Base-by-base conservation (phyloP, 2,797 vertebrate genomes). In the Lindbergichthys nudifrons region DNA sequence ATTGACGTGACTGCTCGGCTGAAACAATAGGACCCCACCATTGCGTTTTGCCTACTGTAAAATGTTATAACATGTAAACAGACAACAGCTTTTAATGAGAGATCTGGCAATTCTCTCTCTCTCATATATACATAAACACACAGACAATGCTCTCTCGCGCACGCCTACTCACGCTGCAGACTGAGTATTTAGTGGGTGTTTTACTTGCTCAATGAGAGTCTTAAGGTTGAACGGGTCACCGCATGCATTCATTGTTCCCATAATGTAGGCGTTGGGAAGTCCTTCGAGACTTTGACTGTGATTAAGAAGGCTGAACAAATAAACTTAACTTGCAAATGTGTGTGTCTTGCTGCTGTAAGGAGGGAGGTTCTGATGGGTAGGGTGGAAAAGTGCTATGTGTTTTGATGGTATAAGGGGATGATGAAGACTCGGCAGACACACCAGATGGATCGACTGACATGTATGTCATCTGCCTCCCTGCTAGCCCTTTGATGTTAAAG, bases 111-210 rank as follows among this genome's bases (percentile, higher is more conserved):
- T 15, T 45, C 46, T 39, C 11, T 7, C 14, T 56, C 21, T 47
- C 2, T 60, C 48, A 21, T 47, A 6, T 16, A 4, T 62, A 47
- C 64, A 51, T 12, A 51, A 10, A 47, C 16, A 56, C 45, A 23
- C 64, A 53, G 3, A 75, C 41, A 42, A 19, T n/a, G 42, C 30
- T 53, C 50, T 50, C 64, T 59, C 47, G 43, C 52, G 19, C 67
- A 78, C 74, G 61, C 16, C 67, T 53, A 85, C 85, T 65, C 78
- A 58, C 45, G 47, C 42, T 43, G 70, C 26, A 69, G 68, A 32
- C n/a, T 4, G 11, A 21, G 73, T 63, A 68, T 75, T 73, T 70
- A 36, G 84, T 87, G 65, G 81, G 79, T 79, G 84, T 68, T 77
- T 79, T 86, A 77, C 73, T 48, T 69, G 59, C 80, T 83, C 63